These are phyloP conservation scores for Cyprinella venusta DNA, from an alignment of 2,797 vertebrate species.

Conservation along the genomic window DNA sequence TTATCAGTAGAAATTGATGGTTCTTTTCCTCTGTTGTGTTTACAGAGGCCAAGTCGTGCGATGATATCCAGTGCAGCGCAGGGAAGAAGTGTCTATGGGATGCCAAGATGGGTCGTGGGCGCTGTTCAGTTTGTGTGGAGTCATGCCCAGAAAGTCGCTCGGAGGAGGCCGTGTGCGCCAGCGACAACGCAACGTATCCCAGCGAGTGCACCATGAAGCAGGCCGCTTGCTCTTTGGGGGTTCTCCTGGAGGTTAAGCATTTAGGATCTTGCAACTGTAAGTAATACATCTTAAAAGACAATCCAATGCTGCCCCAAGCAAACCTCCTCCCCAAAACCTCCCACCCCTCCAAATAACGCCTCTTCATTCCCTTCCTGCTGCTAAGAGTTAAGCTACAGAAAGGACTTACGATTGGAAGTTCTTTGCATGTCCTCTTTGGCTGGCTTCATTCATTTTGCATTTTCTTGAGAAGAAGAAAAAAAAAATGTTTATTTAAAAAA, in stretches of 20 bases:
- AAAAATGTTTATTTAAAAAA: conserved; percentile 43
- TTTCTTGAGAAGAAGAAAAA: conserved; percentile 66
- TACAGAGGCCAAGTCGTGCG: conserved; percentile 97
- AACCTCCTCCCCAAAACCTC: conserved; percentile 57
- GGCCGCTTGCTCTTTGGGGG: conserved; percentile 91
- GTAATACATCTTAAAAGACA: conserved; percentile 81
- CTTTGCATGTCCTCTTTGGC: conserved; percentile 75
- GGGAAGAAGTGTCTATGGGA: conserved; percentile 98
- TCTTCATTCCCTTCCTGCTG: conserved; percentile 57
- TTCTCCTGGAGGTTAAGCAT: conserved; percentile 97
- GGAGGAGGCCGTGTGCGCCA: conserved; percentile 95
- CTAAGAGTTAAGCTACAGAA: conserved; percentile 75
- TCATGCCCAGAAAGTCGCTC: conserved; percentile 89
- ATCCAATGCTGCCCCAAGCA: conserved; percentile 74
- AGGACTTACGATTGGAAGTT: conserved; percentile 77
- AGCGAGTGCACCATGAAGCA: conserved; percentile 98
- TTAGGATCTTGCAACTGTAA: conserved; percentile 99
- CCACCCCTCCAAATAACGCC: conserved; percentile 60
- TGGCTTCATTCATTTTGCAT: conserved; percentile 71
- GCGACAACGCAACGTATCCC: conserved; percentile 96
- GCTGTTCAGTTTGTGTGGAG: conserved; percentile 91
- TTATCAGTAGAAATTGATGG: conserved; percentile 59
- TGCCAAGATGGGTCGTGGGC: conserved; percentile 89
- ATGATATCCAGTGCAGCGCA: conserved; percentile 92
- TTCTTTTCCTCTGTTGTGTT: conserved; percentile 60